Base-by-base conservation (phyloP, 35 echinoderm and acorn worm species). In the Acanthaster planci region DNA sequence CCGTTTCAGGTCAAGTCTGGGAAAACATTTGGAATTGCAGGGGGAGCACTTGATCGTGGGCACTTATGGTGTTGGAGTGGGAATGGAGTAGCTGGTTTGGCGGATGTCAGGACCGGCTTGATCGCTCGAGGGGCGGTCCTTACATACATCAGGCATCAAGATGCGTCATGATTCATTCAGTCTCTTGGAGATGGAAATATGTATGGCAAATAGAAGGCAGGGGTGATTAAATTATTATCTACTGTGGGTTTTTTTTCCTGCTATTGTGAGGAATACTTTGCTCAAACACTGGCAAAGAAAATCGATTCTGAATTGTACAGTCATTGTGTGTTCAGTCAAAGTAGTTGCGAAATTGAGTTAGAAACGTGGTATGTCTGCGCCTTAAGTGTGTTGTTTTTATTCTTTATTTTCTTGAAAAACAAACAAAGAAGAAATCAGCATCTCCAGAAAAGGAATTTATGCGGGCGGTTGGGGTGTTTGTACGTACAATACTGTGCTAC, bases 1-100 rank as follows among this genome's bases (percentile, higher is more conserved):
- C 14, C 64, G 30, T 72, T 72, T 72, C 30, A 72, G 64, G 64
- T 72, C 64, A 72, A 72, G 64, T 72, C 64, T 72, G 64, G 23
- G 12, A 47, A 31, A 72, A 72, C 30, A 72, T 72, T 72, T 14
- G 64, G 34, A 72, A 31, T 72, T 14, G 26, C 64, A 34, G 64
- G 30, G 64, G 64, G 23, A 72, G 64, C 34, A 72, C 64, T 72
- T 72, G 64, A 72, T 34, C 21, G n/a, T n/a, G 21, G 34, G 34
- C 34, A 72, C 64, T 72, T 35, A 34, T 26, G 64, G 64, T 34
- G 64, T 31, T 72, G 5, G 60, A 34, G 64, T 34, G 64, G 26
- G 14, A 26, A 26, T 72, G 64, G 14, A 72, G 64, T 72, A 26
- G 26, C 34, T 21, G 26, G 64, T 31, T 31, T 14, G 18, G 30